phyloP scores from a whole-genome alignment of 2,113 vertebrate genomes.

The Leptobrachium ailaonicum region DNA sequence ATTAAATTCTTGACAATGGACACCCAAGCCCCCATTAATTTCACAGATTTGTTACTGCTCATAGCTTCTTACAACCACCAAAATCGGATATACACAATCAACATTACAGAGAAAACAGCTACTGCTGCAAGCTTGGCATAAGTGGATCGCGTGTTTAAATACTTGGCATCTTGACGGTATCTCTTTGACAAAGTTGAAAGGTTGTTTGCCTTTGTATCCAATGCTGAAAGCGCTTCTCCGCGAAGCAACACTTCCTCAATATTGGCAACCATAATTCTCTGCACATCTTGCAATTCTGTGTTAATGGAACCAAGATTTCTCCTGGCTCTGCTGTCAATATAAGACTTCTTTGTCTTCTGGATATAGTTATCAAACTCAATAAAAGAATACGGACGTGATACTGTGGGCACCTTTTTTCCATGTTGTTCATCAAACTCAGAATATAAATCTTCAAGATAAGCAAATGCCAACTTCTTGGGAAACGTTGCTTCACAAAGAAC shows the following conservation, averaged over 20 bases:
- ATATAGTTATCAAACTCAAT: constrained; percentile 99
- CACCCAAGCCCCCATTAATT: constrained; percentile 2
- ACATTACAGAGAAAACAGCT: constrained; percentile 95
- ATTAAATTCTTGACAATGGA: background rate
- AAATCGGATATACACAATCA: constrained; percentile 96
- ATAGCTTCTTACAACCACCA: constrained; percentile 92
- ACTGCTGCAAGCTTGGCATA: constrained; percentile 94
- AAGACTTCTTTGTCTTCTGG: constrained; percentile 98
- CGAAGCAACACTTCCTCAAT: constrained; percentile 96
- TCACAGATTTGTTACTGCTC: background rate
- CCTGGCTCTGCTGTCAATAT: constrained; percentile 93
- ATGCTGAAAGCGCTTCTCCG: constrained; percentile 95
- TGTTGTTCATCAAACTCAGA: constrained; percentile 97
- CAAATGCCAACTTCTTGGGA: constrained; percentile 94
- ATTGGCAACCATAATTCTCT: constrained; percentile 99
- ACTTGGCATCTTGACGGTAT: constrained; percentile 95
- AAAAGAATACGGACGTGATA: constrained; percentile 96
- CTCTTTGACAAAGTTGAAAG: constrained; percentile 96
- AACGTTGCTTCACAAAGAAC: constrained; percentile 93
- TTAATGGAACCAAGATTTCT: constrained; percentile 96
- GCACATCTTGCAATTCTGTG: constrained; percentile 95
- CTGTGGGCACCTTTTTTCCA: constrained; percentile 91
- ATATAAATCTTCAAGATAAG: constrained; percentile 92
- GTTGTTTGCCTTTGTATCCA: constrained; percentile 97
- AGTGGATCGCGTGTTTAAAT: constrained; percentile 97